phyloP scores from a whole-genome alignment of 2,113 vertebrate genomes.

The Haemorhous mexicanus region DNA sequence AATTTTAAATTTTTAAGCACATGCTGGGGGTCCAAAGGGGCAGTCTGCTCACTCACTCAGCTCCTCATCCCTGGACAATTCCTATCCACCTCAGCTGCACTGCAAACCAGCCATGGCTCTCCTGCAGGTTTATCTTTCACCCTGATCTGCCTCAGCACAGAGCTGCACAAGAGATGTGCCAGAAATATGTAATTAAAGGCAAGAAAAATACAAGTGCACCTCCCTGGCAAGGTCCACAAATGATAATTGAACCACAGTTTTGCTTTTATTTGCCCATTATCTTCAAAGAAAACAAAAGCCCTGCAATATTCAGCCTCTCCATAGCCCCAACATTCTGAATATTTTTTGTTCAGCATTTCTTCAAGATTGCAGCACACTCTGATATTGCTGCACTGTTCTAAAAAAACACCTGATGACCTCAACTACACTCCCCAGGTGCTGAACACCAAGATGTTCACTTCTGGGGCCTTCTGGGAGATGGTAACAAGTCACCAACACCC shows the following conservation, averaged over 20 bases:
- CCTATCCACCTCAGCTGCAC: background rate
- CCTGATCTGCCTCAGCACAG: background rate
- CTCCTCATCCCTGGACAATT: too few relatives aligned
- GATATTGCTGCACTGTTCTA: background rate
- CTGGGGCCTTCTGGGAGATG: background rate
- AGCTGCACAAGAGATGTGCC: background rate
- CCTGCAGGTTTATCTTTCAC: background rate
- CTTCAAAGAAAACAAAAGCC: background rate
- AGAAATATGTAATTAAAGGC: rapidly evolving
- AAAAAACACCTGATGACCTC: rapidly evolving
- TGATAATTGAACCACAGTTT: rapidly evolving
- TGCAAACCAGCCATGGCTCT: background rate
- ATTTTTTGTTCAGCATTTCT: background rate
- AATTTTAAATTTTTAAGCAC: background rate
- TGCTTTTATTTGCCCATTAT: background rate
- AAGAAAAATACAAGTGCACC: background rate
- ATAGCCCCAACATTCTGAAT: rapidly evolving
- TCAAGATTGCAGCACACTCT: background rate
- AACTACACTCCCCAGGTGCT: background rate
- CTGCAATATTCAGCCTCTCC: background rate
- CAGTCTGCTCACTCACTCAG: background rate
- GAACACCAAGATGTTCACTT: rapidly evolving
- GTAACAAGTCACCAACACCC: background rate
- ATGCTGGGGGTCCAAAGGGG: background rate
- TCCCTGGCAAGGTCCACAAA: background rate